Conservation (phyloP, 2,797 vertebrate species). For the Acipenser ruthenus region DNA sequence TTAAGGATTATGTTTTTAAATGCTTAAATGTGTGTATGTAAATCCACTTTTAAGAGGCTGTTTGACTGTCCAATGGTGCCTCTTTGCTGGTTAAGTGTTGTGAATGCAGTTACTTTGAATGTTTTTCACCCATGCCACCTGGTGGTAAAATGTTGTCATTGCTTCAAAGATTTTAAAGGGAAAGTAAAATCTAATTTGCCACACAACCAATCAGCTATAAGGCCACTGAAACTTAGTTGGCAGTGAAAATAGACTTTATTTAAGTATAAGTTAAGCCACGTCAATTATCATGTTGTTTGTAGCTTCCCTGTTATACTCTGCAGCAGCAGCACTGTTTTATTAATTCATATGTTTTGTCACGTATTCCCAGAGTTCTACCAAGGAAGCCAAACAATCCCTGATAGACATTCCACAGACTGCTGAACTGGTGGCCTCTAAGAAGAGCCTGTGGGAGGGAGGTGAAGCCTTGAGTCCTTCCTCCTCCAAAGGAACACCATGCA, state of each 20-base stretch:
- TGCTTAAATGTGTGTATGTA: too few species aligned
- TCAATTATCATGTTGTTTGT: not conserved
- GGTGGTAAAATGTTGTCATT: too few species aligned
- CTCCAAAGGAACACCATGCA: conserved; percentile 41
- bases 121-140: too few species aligned
- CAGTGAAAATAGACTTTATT: not conserved
- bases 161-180: too few species aligned
- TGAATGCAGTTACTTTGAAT: too few species aligned
- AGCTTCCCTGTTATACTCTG: not conserved
- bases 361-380: conserved; percentile 59
- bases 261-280: not conserved
- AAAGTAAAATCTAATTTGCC: too few species aligned
- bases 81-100: too few species aligned
- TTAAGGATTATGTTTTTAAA: too few species aligned
- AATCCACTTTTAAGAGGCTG: too few species aligned
- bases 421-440: conserved; percentile 72
- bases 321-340: not conserved
- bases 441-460: conserved; percentile 76
- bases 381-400: conserved; percentile 49
- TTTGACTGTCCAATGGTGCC: too few species aligned
- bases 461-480: conserved; percentile 63
- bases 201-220: not conserved
- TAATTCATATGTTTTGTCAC: not conserved
- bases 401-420: conserved; percentile 58
- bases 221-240: not conserved